Evolutionary conservation across 2,888 invertebrate species (phyloP), one percentile per base, ranked within the genome.

Genomic region (Microdon myrmicae): DNA sequence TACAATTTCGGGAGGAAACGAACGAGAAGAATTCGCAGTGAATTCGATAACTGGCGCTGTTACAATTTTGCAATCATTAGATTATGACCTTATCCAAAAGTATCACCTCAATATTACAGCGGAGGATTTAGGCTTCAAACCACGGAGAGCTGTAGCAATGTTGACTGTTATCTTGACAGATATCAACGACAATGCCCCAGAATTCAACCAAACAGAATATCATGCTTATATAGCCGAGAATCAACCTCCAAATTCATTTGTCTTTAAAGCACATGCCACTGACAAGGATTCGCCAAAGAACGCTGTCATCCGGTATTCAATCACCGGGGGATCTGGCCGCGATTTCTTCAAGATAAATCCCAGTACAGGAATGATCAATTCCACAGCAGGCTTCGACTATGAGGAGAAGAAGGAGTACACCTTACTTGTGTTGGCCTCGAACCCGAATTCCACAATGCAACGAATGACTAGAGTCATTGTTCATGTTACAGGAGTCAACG

Each of bases 121-220:
- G 0, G 85, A 84, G 64, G 96, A 97, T 81, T 81, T 92, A 38
- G 96, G 90, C 2, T 94, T 92, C 74, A 87, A 90, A 68, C 84
- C 90, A 0, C 86, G 85, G 69, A 85, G 86, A 72, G 86, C 92
- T 0, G 87, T 89, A 3, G 92, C 92, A 0, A 89, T 90, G 70
- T 81, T 96, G 4, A 92, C 90, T 0, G 89, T 97, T 1, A 90
- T 89, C 43, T 83, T 97, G 1, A 92, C 92, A 0, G 96, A 97
- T 75, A 91, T 96, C 23, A 96, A 95, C 74, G 95, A 97, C 73
- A 96, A 96, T 77, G 87, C 93, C 6, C 96, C 96, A 0, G 81
- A 83, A 8, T 97, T 96, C 74, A 89, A 90, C 76, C 88, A 90
- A 74, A 83, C 86, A 0, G 80, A 83, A 39, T 95, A 90, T 74